phyloP scores from a whole-genome alignment of 1,140 invertebrate species.

The Drosophila funebris region DNA sequence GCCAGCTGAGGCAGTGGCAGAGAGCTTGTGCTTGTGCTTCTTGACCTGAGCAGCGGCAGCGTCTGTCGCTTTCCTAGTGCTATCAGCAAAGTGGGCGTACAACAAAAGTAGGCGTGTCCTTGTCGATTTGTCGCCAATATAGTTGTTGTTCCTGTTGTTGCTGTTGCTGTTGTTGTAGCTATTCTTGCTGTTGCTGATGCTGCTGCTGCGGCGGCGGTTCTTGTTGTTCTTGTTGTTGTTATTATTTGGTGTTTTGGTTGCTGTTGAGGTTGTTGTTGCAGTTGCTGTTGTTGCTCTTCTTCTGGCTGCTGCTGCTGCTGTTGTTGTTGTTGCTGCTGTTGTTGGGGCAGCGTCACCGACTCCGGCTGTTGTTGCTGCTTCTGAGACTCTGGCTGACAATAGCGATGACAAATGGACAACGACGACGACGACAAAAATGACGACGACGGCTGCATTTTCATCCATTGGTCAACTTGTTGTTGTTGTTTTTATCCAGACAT shows the following conservation, averaged over 20 bases:
- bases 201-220: slow-evolving; percentile 35
- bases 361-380: slow-evolving; percentile 26
- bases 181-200: slow-evolving; percentile 24
- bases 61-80: neutral
- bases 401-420: slow-evolving; percentile 79
- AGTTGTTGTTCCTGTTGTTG: slow-evolving; percentile 16
- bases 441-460: slow-evolving; percentile 83
- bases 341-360: slow-evolving; percentile 39
- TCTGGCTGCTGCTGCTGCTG: slow-evolving; percentile 34
- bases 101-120: slow-evolving; percentile 17
- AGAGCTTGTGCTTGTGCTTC: slow-evolving; percentile 14
- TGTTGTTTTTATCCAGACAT: slow-evolving; percentile 78
- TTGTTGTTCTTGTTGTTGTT: too few species aligned
- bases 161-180: slow-evolving; percentile 44
- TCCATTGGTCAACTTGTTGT: slow-evolving; percentile 77
- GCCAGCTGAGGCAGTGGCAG: slow-evolving; percentile 51
- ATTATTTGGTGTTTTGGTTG: slow-evolving; percentile 35
- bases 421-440: slow-evolving; percentile 78
- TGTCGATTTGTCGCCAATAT: neutral
- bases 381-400: slow-evolving; percentile 48
- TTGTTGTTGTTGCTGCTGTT: slow-evolving; percentile 44
- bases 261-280: slow-evolving; percentile 39
- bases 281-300: slow-evolving; percentile 37
- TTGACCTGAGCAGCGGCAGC: slow-evolving; percentile 23
- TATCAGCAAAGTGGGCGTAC: slow-evolving; percentile 15